Evolutionary conservation across 1,140 invertebrate genomes (phyloP).

Genomic region (Drosophila jambulina): DNA sequence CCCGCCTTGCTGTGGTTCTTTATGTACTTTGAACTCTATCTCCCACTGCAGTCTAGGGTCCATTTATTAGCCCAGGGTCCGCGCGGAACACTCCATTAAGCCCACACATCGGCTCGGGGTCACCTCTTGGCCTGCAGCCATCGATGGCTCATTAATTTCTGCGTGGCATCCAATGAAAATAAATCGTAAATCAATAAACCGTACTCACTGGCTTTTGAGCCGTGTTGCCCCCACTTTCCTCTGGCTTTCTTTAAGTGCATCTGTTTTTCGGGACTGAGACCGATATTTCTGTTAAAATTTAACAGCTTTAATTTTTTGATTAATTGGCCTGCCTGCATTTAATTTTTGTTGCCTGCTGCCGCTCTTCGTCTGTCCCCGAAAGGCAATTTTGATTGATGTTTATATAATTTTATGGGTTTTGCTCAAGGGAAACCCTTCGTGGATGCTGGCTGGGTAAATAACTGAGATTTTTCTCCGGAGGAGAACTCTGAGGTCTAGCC

Average conservation of each 20-base stretch:
- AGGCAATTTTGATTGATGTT: constrained; percentile 77
- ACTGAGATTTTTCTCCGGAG: constrained; percentile 24
- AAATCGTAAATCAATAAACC: constrained; percentile 82
- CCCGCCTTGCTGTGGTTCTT: background rate
- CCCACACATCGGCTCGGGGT: constrained; percentile 53
- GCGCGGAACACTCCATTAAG: constrained; percentile 50
- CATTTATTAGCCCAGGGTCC: constrained; percentile 46
- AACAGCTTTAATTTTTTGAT: constrained; percentile 73
- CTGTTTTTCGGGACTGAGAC: constrained; percentile 2
- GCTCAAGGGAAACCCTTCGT: constrained; percentile 11
- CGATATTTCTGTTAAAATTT: constrained; percentile 59
- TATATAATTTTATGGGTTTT: constrained; percentile 72
- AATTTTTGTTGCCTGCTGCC: constrained; percentile 39
- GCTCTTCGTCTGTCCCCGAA: constrained; percentile 16
- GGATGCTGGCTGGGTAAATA: constrained; percentile 6
- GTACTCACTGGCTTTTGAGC: constrained; percentile 46
- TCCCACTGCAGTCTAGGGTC: constrained; percentile 23
- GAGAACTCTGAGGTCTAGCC: constrained; percentile 41
- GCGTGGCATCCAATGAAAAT: constrained; percentile 70
- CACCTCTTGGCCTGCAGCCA: constrained; percentile 70
- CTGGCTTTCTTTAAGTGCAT: constrained; percentile 31
- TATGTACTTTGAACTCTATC: constrained; percentile 29
- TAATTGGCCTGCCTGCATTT: constrained; percentile 65
- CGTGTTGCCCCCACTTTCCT: constrained; percentile 30
- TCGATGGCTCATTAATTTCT: constrained; percentile 77